Evolutionary conservation across 2,888 invertebrate genomes (phyloP).

Genomic region (Osedax fenrisi): DNA sequence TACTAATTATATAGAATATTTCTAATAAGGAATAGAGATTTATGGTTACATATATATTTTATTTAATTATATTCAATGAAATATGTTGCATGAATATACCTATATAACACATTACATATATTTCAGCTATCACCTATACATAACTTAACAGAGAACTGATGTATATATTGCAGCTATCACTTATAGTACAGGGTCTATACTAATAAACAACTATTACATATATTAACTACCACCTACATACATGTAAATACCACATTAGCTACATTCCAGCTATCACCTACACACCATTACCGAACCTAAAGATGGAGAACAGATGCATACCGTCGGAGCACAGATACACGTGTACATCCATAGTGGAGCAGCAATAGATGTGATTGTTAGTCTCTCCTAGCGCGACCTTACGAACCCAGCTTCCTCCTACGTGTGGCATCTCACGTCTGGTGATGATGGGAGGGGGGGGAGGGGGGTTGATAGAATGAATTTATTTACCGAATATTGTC

Average conservation of each 20-base stretch:
- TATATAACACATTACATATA: too few species aligned
- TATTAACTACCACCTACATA: background rate
- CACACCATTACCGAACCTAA: conserved; percentile 37
- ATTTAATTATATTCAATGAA: too few species aligned
- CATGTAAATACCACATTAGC: background rate
- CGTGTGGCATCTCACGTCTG: conserved; percentile 42
- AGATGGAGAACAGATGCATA: conserved; percentile 43
- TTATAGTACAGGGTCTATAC: too few species aligned
- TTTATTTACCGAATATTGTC: too few species aligned
- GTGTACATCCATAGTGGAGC: conserved; percentile 47
- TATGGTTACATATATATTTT: too few species aligned
- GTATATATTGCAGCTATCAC: too few species aligned
- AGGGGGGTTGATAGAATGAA: too few species aligned
- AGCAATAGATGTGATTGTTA: conserved; percentile 47
- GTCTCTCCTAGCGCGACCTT: conserved; percentile 44
- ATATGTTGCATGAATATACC: too few species aligned
- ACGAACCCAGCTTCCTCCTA: conserved; percentile 49
- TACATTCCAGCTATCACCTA: background rate
- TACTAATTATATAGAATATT: too few species aligned
- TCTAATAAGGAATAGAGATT: too few species aligned
- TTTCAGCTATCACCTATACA: too few species aligned
- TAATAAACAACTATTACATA: background rate
- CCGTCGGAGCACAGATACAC: conserved; percentile 45
- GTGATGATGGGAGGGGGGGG: background rate
- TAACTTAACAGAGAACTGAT: too few species aligned